Evolutionary conservation across 2,797 vertebrate genomes (phyloP), one percentile per base, ranked within the genome.

Genomic region (Labeo calbasu): DNA sequence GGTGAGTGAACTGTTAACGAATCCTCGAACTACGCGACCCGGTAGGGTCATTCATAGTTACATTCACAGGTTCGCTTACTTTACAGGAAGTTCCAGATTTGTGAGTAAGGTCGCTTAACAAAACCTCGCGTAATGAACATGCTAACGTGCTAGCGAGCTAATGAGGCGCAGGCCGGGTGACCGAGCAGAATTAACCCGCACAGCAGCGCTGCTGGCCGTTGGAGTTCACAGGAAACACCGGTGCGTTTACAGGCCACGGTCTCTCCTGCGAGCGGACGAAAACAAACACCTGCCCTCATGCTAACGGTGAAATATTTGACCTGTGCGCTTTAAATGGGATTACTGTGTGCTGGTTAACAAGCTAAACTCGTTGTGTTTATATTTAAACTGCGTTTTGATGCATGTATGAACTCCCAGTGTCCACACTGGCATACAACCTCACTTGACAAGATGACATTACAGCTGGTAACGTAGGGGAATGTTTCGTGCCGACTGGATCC

Each of bases 1-100:
- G 90, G 91, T 92, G 83, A 91, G 91, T 89, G 81, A 79, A 55
- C 72, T 63, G 79, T 25, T 73, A 89, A 86, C 70, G 12, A 77
- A 59, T 32, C n/a, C 32, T 2, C 5, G 23, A 83, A 51, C 12
- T 55, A 51, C 9, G 4, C 23, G 43, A 32, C 10, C 36, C 11
- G 6, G 21, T 28, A 55, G 10, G 10, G 3, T 12, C 14, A 10
- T 19, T 40, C 21, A 51, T 15, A 14, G 5, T 25, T 53, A 32
- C 6, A 17, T 65, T 65, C 25, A 65, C 25, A 17, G 17, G 25
- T 28, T 65, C 23, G 7, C 2, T 9, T 72, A 66, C 32, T n/a
- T 13, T 28, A 68, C n/a, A 46, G 13, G 4, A 21, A 53, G 9
- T 4, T 3, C 4, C 1, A 4, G 46, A 2, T 19, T 82, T 68